Evolutionary conservation across 2,888 invertebrate genomes (phyloP), one percentile per base, ranked within the genome.

Genomic region (Drosophila fulvimacula): DNA sequence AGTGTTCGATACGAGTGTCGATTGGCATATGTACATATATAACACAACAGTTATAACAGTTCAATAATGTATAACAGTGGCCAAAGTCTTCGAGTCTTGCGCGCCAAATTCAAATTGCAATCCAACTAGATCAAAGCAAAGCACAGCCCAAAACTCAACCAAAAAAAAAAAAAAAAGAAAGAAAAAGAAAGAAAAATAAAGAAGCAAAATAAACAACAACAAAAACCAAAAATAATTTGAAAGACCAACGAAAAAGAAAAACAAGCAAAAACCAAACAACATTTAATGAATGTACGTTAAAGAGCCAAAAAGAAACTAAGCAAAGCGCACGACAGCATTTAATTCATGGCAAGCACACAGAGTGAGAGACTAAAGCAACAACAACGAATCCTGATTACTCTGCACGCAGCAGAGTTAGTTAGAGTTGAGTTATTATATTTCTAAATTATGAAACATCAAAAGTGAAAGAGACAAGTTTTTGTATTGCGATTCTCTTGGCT

Each of bases 341-440:
- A 81, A 79, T 73, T 76, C 66, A 79, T 51, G 59, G 55, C 64
- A 73, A 69, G 67, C 56, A 58, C 24, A 11, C 15, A 4, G 24
- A 55, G 36, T 70, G 42, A 68, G 65, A 48, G 7, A 57, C 10
- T 6, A 30, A 11, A 10, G 30, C 32, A 17, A 38, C 46, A 19
- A 53, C 34, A 41, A 53, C 49, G 59, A 66, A 46, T n/a, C 0
- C 7, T 13, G 36, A 24, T 60, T 61, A 30, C 77, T 21, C 75
- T 70, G 32, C 5, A 5, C 27, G 6, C 7, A 27, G 27, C 7
- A 6, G 7, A 30, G 27, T 30, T 30, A n/a, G n/a, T 6, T 5
- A 1, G 17, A 6, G 3, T n/a, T 5, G 2, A 30, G 10, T 11
- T 48, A 17, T 10, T 46, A n/a, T n/a, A n/a, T 2, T 5, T 24